Percentiles rank a stretch among this genome's conserved stretches.
These are phyloP conservation scores for Dolichotis patagonum DNA, from an alignment of 2,113 vertebrate genomes.

Conservation along the genomic window DNA sequence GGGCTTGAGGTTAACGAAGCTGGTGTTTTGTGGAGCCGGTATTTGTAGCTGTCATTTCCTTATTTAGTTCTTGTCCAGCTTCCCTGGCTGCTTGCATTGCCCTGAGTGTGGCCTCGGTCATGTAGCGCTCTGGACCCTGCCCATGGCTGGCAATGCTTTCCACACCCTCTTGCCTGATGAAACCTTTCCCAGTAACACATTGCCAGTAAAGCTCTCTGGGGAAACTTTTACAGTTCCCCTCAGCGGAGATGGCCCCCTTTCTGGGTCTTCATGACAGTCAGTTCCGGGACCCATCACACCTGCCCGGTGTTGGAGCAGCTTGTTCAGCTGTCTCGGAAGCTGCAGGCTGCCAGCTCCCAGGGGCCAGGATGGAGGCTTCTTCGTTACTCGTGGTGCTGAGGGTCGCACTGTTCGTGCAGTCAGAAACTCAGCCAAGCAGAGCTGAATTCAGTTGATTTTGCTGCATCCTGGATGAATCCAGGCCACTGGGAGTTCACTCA, in stretches of 20 bases:
- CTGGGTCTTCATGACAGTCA: neutral
- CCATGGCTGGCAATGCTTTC: neutral
- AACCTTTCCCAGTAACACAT: neutral
- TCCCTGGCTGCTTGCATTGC: neutral
- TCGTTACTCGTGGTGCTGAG: neutral
- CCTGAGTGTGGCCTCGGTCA: neutral
- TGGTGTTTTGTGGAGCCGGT: neutral
- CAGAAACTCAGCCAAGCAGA: neutral
- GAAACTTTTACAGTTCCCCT: neutral
- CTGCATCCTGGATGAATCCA: neutral
- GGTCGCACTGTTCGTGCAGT: accelerated
- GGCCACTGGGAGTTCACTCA: neutral
- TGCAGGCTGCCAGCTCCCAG: neutral
- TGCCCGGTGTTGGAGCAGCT: neutral
- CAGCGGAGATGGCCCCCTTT: neutral
- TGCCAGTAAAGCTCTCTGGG: neutral
- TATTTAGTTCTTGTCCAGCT: neutral
- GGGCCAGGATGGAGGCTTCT: neutral
- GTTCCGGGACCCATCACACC: neutral
- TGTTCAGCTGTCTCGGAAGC: neutral
- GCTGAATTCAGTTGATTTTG: neutral
- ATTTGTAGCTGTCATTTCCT: neutral
- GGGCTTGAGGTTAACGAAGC: neutral
- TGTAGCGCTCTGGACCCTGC: neutral
- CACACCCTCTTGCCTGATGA: neutral